Base-by-base conservation (phyloP, 2,113 vertebrate genomes). In the Cisticola juncidis region DNA sequence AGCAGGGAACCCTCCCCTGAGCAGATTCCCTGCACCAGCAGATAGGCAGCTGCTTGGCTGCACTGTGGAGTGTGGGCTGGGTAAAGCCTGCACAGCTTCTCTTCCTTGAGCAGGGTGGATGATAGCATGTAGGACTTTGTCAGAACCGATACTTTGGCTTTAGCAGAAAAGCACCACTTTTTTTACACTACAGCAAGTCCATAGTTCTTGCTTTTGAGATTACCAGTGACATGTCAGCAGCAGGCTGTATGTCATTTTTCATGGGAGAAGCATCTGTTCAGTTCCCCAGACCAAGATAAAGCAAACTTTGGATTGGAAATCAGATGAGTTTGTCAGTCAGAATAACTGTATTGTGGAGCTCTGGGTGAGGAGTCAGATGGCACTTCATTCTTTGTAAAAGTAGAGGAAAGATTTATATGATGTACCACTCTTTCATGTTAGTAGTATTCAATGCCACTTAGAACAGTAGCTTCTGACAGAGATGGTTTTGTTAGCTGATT, bases 201-300 rank as follows among this genome's bases (percentile, higher is more conserved):
- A n/a, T 26, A 40, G 17, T 58, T 86, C 47, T 72, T 79, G 31
- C 18, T 92, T 96, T 94, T 40, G 88, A 64, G 36, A 48, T 90
- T 42, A 74, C 71, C 90, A 50, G 76, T 1, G 1, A 87, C 64
- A 40, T 53, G 73, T 92, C 68, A 78, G 29, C 93, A 92, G 92
- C 70, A 51, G n/a, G 48, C 72, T 88, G 47, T 61, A 84, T 95
- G 91, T 96, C 11, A 38, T 86, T 97, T 95, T 93, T 94, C 42
- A 2, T 20, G n/a, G 72, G 80, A 90, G 86, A 92, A 87, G 33
- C 60, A 28, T 85, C 79, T 89, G 73, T 93, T 81, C 48, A 24
- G 33, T 81, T 96, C 88, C 86, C 84, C 42, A 93, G 60, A 73
- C 25, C 4, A 23, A 92, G 74, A 87, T 94, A 90, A 71, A 80